Evolutionary conservation across 2,797 vertebrate species (phyloP).

Genomic region (Iguana delicatissima): DNA sequence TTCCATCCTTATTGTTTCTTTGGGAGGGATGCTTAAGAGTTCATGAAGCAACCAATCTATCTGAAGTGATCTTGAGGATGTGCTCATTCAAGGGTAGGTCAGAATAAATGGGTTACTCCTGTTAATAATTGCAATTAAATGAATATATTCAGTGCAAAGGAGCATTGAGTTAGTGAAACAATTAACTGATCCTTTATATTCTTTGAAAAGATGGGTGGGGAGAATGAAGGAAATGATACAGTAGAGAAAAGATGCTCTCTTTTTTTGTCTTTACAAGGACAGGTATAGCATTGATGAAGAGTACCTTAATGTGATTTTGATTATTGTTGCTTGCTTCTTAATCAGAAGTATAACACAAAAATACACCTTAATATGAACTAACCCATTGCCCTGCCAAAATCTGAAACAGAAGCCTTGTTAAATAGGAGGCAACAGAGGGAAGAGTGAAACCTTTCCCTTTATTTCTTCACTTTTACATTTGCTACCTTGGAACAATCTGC

Average conservation of each 20-base stretch:
- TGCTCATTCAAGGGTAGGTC: slow-evolving; percentile 10
- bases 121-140: slow-evolving; percentile 19
- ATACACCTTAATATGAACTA: background rate
- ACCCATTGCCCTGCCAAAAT: background rate
- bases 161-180: background rate
- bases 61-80: slow-evolving; percentile 44
- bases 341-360: background rate
- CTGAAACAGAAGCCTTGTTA: background rate
- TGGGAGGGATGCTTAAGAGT: slow-evolving; percentile 38
- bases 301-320: background rate
- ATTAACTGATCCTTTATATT: slow-evolving; percentile 12
- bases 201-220: background rate
- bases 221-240: background rate
- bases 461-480: background rate
- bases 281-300: background rate
- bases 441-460: background rate
- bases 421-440: background rate
- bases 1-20: background rate
- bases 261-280: background rate
- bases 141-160: background rate
- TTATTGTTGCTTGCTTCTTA: background rate
- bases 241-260: background rate
- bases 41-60: slow-evolving; percentile 47
- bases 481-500: background rate
- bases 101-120: slow-evolving; percentile 6